Conservation (phyloP, 2,113 vertebrate genomes). For the Nanorana parkeri region DNA sequence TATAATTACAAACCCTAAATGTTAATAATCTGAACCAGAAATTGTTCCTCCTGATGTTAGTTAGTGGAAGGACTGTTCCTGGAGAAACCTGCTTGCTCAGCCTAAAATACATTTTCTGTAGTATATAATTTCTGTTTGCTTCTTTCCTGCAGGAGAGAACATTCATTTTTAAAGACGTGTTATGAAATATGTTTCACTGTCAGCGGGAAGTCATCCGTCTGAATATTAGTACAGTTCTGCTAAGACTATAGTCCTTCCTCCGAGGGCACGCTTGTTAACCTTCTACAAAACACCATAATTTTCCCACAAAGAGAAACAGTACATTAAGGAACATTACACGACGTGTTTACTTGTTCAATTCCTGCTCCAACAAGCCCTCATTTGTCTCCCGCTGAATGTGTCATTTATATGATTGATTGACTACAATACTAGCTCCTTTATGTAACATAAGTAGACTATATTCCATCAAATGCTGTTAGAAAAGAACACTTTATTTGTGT, state of each 20-base stretch:
- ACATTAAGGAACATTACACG: conserved; percentile 1
- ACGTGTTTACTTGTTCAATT: conserved; percentile 23
- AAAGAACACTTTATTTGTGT: not conserved
- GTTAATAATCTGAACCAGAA: no score
- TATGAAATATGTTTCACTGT: not conserved
- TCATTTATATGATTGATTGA: conserved; percentile 31
- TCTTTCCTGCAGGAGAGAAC: no score
- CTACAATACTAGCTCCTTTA: conserved; percentile 23
- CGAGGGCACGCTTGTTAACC: conserved; percentile 25
- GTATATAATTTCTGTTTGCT: no score
- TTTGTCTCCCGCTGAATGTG: conserved; percentile 42
- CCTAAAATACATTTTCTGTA: not conserved
- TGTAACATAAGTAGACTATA: conserved; percentile 1
- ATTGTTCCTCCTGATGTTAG: no score
- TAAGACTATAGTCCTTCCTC: not conserved
- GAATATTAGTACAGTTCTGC: not conserved
- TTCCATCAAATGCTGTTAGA: not conserved
- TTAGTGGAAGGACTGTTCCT: not conserved
- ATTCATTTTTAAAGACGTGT: not conserved
- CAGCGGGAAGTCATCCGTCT: not conserved
- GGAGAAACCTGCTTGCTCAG: not conserved
- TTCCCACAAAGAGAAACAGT: conserved; percentile 39
- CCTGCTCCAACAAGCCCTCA: conserved; percentile 38
- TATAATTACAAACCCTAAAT: no score
- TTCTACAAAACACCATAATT: conserved; percentile 9